Evolutionary conservation across 1,140 invertebrate genomes (phyloP), one percentile per base, ranked within the genome.

Genomic region (Drosophila ercepeae): DNA sequence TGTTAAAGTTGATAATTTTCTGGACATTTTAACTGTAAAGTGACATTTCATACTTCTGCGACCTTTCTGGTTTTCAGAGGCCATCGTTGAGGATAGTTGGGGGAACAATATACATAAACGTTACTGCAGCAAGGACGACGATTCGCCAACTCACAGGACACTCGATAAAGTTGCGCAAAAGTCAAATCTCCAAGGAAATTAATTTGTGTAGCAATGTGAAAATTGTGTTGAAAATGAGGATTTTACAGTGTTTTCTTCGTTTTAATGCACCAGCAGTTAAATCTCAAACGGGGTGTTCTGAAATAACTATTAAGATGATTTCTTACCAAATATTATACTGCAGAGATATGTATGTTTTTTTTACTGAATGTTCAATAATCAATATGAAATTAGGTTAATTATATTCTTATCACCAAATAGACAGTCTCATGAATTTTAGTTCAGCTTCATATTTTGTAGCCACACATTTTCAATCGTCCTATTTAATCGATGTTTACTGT

Each of bases 191-290:
- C 60, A 79, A 79, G 81, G 81, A 84, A 84, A 84, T 84, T 84
- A 84, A 84, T 84, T 84, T 84, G 75, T 84, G 72, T 79, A 84
- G 79, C 81, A 84, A 84, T 84, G 79, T 86, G 75, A 76, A 84
- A 79, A 84, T 78, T 69, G 75, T 76, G 55, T 72, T 84, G 59
- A 76, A 84, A 84, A 84, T 79, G 59, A 67, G 72, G 67, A 76
- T 84, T 72, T 83, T 57, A 53, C 50, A 60, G 48, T 49, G 41
- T 54, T 50, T 53, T 19, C 36, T 51, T 34, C 42, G 58, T 29
- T 63, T 49, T 54, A 61, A 44, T 32, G 48, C 4, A n/a, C 0
- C 11, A 32, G 11, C 29, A 32, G 2, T 32, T 3, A 32, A 32
- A 32, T n/a, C 29, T 32, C 9, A 32, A 32, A 32, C 29, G 29